Conservation (phyloP, 2,888 invertebrate species). For the Philhelius pedissequus region DNA sequence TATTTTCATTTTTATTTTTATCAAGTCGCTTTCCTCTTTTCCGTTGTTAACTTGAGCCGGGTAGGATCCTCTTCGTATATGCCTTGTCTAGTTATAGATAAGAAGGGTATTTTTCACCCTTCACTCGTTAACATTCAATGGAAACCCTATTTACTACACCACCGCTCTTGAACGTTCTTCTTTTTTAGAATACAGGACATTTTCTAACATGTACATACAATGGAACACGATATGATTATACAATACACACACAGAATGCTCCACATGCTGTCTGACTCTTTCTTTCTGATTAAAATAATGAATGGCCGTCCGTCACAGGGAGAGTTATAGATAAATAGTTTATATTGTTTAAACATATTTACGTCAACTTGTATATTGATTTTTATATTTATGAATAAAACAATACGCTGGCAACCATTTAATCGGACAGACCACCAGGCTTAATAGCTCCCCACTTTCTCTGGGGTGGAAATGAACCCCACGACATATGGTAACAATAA, state of each 20-base stretch:
- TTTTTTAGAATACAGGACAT: not conserved
- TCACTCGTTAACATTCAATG: not conserved
- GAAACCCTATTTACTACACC: not conserved
- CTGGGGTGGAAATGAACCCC: not conserved
- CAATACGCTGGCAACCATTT: slow-evolving; percentile 24
- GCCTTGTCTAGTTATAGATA: not conserved
- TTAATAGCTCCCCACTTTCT: not conserved
- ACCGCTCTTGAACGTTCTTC: not conserved
- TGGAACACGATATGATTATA: not conserved
- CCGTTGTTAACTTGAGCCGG: slow-evolving; percentile 6
- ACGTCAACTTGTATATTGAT: slow-evolving; percentile 50
- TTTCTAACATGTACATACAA: not conserved
- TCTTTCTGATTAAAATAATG: slow-evolving; percentile 12
- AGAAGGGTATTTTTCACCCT: not conserved
- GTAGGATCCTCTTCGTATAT: not conserved
- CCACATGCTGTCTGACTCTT: slow-evolving; percentile 21
- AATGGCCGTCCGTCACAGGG: not conserved
- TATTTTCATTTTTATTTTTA: not conserved
- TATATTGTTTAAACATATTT: slow-evolving; percentile 25
- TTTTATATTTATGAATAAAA: slow-evolving; percentile 49
- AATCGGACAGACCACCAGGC: not conserved
- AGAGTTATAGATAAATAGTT: not conserved
- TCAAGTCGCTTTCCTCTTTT: not conserved
- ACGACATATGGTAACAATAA: not conserved
- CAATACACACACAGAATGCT: not conserved